Evolutionary conservation across 2,888 invertebrate species (phyloP).

Genomic region (Syrphus vitripennis): DNA sequence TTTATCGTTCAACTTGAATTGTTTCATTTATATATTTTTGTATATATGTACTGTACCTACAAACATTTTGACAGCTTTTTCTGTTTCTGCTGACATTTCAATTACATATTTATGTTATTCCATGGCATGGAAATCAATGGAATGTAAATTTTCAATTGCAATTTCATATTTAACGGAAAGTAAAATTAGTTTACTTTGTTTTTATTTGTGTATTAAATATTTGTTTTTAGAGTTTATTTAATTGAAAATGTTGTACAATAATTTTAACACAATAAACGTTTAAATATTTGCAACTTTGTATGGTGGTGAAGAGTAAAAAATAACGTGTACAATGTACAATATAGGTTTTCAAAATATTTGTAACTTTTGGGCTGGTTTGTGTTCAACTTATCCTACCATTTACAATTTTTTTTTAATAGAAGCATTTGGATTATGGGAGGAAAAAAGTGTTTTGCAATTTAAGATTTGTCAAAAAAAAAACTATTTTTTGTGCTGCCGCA

Average conservation of each 20-base stretch:
- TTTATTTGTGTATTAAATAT: background rate
- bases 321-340: no score
- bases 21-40: background rate
- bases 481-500: no score
- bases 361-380: no score
- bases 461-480: no score
- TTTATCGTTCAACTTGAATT: background rate
- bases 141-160: background rate
- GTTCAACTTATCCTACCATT: no score
- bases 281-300: no score
- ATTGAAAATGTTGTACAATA: background rate
- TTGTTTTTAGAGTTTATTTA: background rate
- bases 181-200: background rate
- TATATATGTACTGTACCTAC: no score
- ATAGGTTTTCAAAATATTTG: no score
- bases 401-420: no score
- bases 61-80: background rate
- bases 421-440: no score
- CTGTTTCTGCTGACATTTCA: background rate
- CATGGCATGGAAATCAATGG: background rate
- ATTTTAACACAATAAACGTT: background rate
- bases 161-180: background rate
- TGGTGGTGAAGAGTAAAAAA: no score
- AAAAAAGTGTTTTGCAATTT: no score
- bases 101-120: background rate